Evolutionary conservation across 2,888 invertebrate genomes (phyloP), one percentile per base, ranked within the genome.

Genomic region (Tetrapedia diversipes): DNA sequence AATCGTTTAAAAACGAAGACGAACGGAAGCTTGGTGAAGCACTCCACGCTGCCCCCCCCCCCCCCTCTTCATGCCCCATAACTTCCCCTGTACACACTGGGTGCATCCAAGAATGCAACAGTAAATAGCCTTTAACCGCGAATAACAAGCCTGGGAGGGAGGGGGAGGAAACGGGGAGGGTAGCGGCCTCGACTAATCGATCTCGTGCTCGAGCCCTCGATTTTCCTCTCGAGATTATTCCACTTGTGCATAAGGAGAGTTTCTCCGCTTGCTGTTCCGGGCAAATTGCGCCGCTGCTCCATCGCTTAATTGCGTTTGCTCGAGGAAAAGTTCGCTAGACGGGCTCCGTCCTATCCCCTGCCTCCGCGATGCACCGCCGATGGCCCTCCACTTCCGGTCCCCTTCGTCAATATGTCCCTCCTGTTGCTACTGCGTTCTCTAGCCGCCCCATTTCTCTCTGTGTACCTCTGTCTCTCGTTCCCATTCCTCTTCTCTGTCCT

Each of bases 231-330:
- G 51, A 83, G 70, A 69, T 80, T 76, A 80, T 81, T 73, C 67
- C 75, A 71, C 77, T 68, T 72, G 79, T 61, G 73, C 79, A 72
- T 69, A 66, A 80, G 80, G 71, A 77, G 68, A 73, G 64, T 79
- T 71, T 72, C 71, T 81, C 74, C 61, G 73, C 49, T 78, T 64
- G 60, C 45, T 63, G 63, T 79, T 61, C 57, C 60, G 67, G 78
- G 37, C 47, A 80, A 83, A 80, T 79, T 80, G 73, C 67, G 77
- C 39, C 57, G 71, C 61, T 63, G 71, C 66, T 65, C 59, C 64
- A 66, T 75, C 72, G 69, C 76, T 78, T 80, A 80, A 83, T 83
- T 80, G 70, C 76, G 78, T 83, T 83, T 83, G 71, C 77, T 49
- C 70, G 68, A 53, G 69, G 66, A 75, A 82, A 74, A 79, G 77